Evolutionary conservation across 2,888 invertebrate genomes (phyloP).

Genomic region (Tiliacea citrago): DNA sequence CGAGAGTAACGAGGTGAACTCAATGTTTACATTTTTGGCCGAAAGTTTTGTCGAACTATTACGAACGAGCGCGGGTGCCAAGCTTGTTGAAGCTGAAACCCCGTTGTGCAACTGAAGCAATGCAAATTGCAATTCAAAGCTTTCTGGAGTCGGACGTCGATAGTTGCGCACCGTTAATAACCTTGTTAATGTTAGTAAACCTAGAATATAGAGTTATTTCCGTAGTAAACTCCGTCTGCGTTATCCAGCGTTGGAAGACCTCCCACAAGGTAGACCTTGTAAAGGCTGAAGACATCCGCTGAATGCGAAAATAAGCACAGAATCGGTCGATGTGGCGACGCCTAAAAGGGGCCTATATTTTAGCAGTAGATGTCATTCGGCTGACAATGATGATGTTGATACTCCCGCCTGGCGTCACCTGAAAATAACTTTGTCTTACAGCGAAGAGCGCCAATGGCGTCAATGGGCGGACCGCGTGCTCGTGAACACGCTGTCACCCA

Average conservation of each 20-base stretch:
- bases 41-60: background rate
- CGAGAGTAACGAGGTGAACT: background rate
- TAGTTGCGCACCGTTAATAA: background rate
- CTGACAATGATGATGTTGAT: background rate
- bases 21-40: background rate
- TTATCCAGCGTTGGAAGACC: background rate
- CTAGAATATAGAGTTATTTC: background rate
- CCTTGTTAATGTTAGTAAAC: background rate
- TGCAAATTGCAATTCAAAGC: background rate
- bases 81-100: background rate
- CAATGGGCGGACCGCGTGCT: slow-evolving; percentile 98
- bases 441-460: slow-evolving; percentile 98
- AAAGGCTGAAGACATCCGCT: background rate
- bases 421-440: slow-evolving; percentile 79
- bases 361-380: background rate
- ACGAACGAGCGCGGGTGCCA: background rate
- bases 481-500: slow-evolving; percentile 98
- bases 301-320: no score
- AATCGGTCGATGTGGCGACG: background rate
- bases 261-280: no score
- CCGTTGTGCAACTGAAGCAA: background rate
- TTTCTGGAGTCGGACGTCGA: background rate
- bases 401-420: background rate
- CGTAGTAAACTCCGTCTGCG: background rate
- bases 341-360: background rate